These are phyloP conservation scores for Epinephelus moara DNA, from an alignment of 2,113 vertebrate species.

Conservation along the genomic window DNA sequence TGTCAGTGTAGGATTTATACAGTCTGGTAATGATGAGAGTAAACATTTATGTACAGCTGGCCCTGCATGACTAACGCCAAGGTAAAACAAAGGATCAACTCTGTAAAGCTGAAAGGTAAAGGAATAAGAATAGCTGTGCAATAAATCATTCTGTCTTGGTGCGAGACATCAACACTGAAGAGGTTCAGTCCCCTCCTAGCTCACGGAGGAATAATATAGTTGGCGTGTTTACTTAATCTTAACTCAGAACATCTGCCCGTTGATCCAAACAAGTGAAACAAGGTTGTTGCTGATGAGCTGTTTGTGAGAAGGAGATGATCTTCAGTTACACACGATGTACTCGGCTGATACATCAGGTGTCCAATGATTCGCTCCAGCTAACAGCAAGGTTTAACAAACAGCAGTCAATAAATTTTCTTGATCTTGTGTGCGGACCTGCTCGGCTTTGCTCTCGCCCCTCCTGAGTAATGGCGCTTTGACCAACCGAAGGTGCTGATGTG, in stretches of 20 bases:
- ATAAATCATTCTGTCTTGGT: neutral
- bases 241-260: neutral
- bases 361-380: neutral
- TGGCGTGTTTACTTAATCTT: neutral
- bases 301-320: neutral
- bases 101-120: neutral
- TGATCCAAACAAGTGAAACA: neutral
- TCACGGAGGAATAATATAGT: neutral
- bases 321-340: neutral
- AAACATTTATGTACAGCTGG: neutral
- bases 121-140: neutral
- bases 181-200: neutral
- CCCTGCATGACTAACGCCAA: neutral
- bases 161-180: neutral
- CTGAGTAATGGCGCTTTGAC: constrained; percentile 36
- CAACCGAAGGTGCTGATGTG: constrained; percentile 54
- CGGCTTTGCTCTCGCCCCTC: neutral
- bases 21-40: neutral
- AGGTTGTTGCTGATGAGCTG: neutral
- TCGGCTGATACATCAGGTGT: neutral
- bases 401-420: neutral
- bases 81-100: constrained; percentile 6
- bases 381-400: neutral
- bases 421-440: constrained; percentile 4
- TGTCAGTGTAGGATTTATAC: neutral